Conservation (phyloP, 2,797 vertebrate genomes). For the Harpagifer antarcticus region DNA sequence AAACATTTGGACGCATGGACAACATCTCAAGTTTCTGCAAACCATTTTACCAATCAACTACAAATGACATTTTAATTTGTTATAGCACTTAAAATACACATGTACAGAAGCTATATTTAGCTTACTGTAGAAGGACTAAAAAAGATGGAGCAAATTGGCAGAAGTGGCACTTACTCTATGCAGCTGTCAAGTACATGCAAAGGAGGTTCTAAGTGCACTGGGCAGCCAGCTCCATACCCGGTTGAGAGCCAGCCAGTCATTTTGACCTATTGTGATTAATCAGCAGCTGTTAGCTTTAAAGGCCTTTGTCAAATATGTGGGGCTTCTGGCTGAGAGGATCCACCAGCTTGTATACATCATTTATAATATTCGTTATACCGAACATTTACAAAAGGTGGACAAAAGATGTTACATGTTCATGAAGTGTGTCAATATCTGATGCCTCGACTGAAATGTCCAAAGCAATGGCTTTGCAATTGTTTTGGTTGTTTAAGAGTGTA, state of each 20-base stretch:
- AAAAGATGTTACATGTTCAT: slow-evolving; percentile 52
- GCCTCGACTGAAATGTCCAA: slow-evolving; percentile 44
- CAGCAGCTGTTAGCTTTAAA: slow-evolving; percentile 78
- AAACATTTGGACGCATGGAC: neutral
- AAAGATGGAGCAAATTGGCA: slow-evolving; percentile 62
- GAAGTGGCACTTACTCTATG: slow-evolving; percentile 67
- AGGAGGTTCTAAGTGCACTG: slow-evolving; percentile 72
- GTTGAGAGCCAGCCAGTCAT: slow-evolving; percentile 75
- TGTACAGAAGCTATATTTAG: slow-evolving; percentile 35
- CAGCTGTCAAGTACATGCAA: slow-evolving; percentile 76
- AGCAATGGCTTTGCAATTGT: slow-evolving; percentile 20
- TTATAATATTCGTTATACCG: slow-evolving; percentile 29
- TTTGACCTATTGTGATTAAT: slow-evolving; percentile 77
- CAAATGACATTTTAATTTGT: slow-evolving; percentile 8
- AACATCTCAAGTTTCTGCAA: neutral
- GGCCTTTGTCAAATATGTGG: slow-evolving; percentile 67
- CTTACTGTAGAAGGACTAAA: slow-evolving; percentile 30
- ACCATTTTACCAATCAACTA: neutral
- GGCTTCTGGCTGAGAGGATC: slow-evolving; percentile 52
- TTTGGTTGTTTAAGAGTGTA: slow-evolving; percentile 56
- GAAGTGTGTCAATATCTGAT: slow-evolving; percentile 36
- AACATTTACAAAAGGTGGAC: slow-evolving; percentile 35
- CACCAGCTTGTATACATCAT: slow-evolving; percentile 51
- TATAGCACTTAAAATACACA: slow-evolving; percentile 16
- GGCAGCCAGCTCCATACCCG: slow-evolving; percentile 62